Percentiles rank a stretch among this genome's conserved stretches.
phyloP scores from a whole-genome alignment of 2,888 invertebrate species.

The Cactoblastis cactorum region DNA sequence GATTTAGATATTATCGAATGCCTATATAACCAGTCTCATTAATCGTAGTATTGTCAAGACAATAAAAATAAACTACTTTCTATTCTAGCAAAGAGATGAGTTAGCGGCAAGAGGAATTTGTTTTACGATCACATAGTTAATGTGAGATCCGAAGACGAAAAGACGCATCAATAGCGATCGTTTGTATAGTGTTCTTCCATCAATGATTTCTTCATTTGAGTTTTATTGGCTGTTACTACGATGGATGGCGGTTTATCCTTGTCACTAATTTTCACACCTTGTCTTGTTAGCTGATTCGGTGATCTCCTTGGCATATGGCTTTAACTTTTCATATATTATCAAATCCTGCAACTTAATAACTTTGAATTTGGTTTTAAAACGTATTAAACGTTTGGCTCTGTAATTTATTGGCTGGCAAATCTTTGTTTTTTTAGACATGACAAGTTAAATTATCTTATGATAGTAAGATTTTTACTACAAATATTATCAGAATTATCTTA shows the following conservation, averaged over 20 bases:
- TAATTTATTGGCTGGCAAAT: too few species aligned
- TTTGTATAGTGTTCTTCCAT: constrained; percentile 12
- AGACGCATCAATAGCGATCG: constrained; percentile 15
- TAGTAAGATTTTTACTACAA: too few species aligned
- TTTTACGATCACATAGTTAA: constrained; percentile 18
- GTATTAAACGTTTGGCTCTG: too few species aligned
- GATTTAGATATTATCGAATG: constrained; percentile 12
- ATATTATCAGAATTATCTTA: too few species aligned
- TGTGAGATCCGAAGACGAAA: constrained; percentile 18
- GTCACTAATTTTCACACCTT: constrained; percentile 9
- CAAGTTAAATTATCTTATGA: too few species aligned
- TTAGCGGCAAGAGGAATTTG: constrained; percentile 20
- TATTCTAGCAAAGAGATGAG: constrained; percentile 20
- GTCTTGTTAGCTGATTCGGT: background rate
- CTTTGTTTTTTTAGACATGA: too few species aligned
- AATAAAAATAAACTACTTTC: constrained; percentile 20
- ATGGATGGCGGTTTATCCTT: background rate
- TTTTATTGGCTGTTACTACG: constrained; percentile 6
- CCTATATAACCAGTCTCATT: constrained; percentile 14
- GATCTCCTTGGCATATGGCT: too few species aligned
- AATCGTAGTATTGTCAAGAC: constrained; percentile 13
- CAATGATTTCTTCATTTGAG: constrained; percentile 13
- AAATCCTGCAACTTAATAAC: too few species aligned
- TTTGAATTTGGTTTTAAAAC: too few species aligned
- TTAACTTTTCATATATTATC: too few species aligned